Conservation (phyloP, 2,888 invertebrate genomes). For the Cybosia mesomella region DNA sequence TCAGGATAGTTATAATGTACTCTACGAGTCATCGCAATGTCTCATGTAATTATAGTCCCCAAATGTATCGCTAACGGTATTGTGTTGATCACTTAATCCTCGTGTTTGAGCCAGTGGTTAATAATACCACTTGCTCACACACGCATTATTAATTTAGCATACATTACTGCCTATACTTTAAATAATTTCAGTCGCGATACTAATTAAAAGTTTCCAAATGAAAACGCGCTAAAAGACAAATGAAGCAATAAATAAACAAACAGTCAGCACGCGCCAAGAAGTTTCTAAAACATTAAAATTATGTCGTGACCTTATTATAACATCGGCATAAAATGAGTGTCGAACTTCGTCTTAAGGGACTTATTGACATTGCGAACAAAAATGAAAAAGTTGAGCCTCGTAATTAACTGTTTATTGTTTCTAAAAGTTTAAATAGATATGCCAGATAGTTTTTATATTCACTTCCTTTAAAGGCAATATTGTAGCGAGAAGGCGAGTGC, state of each 20-base stretch:
- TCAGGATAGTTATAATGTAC: too few species aligned
- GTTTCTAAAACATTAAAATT: conserved; percentile 49
- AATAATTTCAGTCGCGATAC: conserved; percentile 47
- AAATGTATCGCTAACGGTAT: too few species aligned
- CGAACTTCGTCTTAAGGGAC: conserved; percentile 6
- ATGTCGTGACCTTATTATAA: conserved; percentile 41
- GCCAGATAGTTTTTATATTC: conserved; percentile 1
- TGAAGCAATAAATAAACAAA: conserved; percentile 55
- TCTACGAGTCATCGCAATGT: too few species aligned
- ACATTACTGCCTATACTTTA: background rate
- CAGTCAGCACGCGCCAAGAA: conserved; percentile 38
- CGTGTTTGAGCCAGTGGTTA: too few species aligned
- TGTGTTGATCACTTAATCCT: too few species aligned
- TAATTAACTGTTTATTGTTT: conserved; percentile 8
- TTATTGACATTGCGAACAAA: conserved; percentile 7
- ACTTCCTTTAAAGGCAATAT: background rate
- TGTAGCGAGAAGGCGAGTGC: too few species aligned
- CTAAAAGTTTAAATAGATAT: background rate
- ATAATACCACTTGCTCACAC: too few species aligned
- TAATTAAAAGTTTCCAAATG: conserved; percentile 58
- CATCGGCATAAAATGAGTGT: conserved; percentile 23
- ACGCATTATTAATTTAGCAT: too few species aligned
- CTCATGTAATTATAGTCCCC: too few species aligned
- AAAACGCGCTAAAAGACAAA: conserved; percentile 45
- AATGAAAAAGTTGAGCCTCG: conserved; percentile 11